Conservation (phyloP, 1,140 invertebrate genomes). For the Bombus confusus region DNA sequence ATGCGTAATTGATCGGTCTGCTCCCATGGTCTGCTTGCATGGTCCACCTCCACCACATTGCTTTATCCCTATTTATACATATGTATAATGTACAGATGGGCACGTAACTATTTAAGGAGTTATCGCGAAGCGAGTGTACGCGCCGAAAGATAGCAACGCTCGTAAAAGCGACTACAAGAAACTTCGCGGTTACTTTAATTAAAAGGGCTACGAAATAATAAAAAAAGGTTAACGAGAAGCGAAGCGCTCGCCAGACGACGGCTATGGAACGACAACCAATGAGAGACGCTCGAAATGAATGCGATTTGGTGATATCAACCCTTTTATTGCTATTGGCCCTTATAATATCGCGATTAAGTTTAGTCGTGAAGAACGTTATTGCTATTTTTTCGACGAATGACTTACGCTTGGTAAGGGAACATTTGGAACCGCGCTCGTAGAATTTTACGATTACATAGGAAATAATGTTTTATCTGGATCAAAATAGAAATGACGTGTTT, state of each 20-base stretch:
- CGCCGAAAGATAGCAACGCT: slow-evolving; percentile 22
- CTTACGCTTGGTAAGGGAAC: too few species aligned
- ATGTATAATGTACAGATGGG: too few species aligned
- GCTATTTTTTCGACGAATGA: too few species aligned
- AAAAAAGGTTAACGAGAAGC: slow-evolving; percentile 31
- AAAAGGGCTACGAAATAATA: slow-evolving; percentile 47
- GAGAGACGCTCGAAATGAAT: not conserved
- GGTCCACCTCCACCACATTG: too few species aligned
- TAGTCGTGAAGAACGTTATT: not conserved
- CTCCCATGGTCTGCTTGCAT: too few species aligned
- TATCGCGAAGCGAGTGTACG: not conserved
- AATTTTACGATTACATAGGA: too few species aligned
- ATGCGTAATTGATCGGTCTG: not conserved
- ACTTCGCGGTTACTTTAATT: slow-evolving; percentile 45
- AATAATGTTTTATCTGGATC: too few species aligned
- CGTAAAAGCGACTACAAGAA: slow-evolving; percentile 42
- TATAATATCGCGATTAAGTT: not conserved
- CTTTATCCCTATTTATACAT: too few species aligned
- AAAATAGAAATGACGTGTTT: too few species aligned
- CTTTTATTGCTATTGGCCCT: not conserved
- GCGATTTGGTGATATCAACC: not conserved
- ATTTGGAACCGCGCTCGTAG: too few species aligned
- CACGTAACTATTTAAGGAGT: not conserved
- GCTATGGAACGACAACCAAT: not conserved
- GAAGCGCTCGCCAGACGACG: too few species aligned